Evolutionary conservation across 2,113 vertebrate species (phyloP).

Genomic region (Tonatia bakeri): DNA sequence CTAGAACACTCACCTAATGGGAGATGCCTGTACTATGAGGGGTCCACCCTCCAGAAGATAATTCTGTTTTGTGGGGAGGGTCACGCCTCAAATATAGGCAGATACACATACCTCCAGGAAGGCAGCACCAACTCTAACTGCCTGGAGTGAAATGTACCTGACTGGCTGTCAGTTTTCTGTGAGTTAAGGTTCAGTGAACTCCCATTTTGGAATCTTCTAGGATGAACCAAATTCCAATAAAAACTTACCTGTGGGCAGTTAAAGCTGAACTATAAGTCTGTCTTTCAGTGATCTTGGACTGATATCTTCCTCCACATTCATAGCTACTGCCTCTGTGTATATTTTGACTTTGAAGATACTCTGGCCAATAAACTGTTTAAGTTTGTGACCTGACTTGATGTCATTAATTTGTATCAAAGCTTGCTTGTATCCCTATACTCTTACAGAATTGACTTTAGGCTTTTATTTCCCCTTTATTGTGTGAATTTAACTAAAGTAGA

Average conservation of each 20-base stretch:
- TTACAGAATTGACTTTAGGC: not conserved
- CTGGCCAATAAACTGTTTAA: not conserved
- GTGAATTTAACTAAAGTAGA: conserved; percentile 31
- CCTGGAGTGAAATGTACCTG: not conserved
- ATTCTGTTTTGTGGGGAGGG: no score
- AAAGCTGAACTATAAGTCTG: conserved; percentile 19
- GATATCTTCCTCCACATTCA: not conserved
- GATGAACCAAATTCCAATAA: conserved; percentile 47
- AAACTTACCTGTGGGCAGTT: conserved; percentile 40
- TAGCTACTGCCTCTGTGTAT: not conserved
- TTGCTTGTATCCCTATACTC: not conserved
- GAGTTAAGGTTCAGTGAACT: conserved; percentile 39
- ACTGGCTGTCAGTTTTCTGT: conserved; percentile 32
- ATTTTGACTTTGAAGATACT: conserved; percentile 36
- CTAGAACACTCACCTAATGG: no score
- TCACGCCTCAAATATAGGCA: not conserved
- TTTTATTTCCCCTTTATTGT: conserved; percentile 45
- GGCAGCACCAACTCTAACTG: not conserved
- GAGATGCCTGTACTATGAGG: no score
- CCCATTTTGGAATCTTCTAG: conserved; percentile 29
- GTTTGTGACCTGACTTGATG: not conserved
- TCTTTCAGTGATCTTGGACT: conserved; percentile 17
- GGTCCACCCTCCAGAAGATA: no score
- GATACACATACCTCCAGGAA: not conserved
- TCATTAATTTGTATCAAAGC: conserved; percentile 14